Base-by-base conservation (phyloP, 2,797 vertebrate genomes). In the Perdix hodgsoniae region DNA sequence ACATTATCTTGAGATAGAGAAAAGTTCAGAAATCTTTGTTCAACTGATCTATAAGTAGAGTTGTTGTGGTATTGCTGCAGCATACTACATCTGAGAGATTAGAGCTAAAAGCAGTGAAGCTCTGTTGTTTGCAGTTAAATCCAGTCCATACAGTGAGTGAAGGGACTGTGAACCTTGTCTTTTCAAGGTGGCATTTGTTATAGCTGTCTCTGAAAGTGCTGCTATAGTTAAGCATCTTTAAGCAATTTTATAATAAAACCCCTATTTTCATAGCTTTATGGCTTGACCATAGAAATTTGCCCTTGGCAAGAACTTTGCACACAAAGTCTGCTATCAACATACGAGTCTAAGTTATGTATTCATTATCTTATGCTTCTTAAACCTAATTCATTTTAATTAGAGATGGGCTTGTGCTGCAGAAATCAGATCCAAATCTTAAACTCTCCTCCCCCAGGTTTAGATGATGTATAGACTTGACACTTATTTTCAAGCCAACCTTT, bases 331-430 rank as follows among this genome's bases (percentile, higher is more conserved):
- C 63, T 94, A 33, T 92, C 70, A 83, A 59, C 50, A 60, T 16
- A 50, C 73, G 65, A 86, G 33, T 85, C 66, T 70, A 86, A 67
- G 56, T 79, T 92, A n/a, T 10, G 10, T 92, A 73, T 82, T 88
- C 94, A 71, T 85, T 93, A 54, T 90, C 16, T 60, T 76, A 37
- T 64, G 90, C 31, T 83, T 80, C 61, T 83, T 66, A 86, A 81
- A 87, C 70, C 66, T 87, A 83, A 70, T 87, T 83, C 2, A 64
- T 89, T 94, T 91, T 66, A 78, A 83, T 94, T 91, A 85, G 65
- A 88, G 66, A 72, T 92, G 59, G 54, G 22, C 63, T 96, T 89
- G 52, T 85, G 73, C 63, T 83, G 35, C 84, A 88, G 50, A 70
- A 59, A 83, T 87, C 2, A 1, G 39, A 86, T 91, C 59, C 42